These are phyloP conservation scores for Lasioglossum malachurum DNA, from an alignment of 2,888 invertebrate genomes.

Conservation along the genomic window DNA sequence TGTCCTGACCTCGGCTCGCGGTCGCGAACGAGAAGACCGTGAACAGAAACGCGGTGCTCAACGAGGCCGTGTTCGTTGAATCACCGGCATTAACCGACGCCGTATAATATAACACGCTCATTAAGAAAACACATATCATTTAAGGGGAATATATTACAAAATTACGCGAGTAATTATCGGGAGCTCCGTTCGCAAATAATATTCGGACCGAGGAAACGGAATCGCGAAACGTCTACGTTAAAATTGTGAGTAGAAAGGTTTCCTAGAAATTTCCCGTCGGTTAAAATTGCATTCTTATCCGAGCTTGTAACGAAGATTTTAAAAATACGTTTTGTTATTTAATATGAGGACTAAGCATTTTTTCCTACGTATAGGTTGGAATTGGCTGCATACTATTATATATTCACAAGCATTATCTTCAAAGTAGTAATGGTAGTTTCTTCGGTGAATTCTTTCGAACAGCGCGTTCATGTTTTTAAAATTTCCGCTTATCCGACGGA, in stretches of 20 bases:
- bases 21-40: slow-evolving; percentile 71
- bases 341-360: rapidly evolving
- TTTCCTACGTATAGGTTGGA: background rate
- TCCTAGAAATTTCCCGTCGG: too few relatives aligned
- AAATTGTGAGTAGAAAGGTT: too few relatives aligned
- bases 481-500: background rate
- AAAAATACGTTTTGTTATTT: background rate
- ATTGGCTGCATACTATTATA: background rate
- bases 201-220: slow-evolving; percentile 22
- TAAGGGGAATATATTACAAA: slow-evolving; percentile 43
- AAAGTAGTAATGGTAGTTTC: background rate
- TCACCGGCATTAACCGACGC: slow-evolving; percentile 35
- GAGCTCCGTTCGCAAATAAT: slow-evolving; percentile 17
- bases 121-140: slow-evolving; percentile 58
- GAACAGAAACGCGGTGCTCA: slow-evolving; percentile 75
- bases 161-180: slow-evolving; percentile 54
- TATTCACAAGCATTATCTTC: background rate
- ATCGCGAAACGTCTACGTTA: slow-evolving; percentile 16
- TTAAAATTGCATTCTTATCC: too few relatives aligned
- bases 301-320: background rate
- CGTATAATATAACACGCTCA: slow-evolving; percentile 54
- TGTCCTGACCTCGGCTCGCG: slow-evolving; percentile 73
- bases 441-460: background rate
- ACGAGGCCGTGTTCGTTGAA: slow-evolving; percentile 52
- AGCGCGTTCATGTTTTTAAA: background rate